A percentile compares a stretch with the other conserved stretches of the same genome.
Evolutionary conservation across 2,888 invertebrate genomes (phyloP).

Genomic region (Cephus pygmeus): DNA sequence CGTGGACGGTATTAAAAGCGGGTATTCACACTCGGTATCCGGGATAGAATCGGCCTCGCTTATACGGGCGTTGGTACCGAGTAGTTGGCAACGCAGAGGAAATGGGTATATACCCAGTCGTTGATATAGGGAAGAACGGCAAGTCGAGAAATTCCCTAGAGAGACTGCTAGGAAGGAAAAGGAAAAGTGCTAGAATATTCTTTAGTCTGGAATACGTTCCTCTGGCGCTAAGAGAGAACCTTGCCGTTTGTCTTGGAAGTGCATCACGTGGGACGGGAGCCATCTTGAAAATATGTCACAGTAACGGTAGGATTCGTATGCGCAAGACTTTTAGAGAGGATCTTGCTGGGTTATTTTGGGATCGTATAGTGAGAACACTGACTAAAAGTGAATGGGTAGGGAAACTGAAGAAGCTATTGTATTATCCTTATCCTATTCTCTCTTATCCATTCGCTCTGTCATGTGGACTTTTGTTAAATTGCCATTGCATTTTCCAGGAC

Average conservation of each 20-base stretch:
- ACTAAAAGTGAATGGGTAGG: background rate
- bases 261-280: background rate
- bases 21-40: background rate
- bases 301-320: background rate
- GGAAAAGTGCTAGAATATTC: background rate
- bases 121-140: background rate
- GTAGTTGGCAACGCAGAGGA: background rate
- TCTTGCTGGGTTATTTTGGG: background rate
- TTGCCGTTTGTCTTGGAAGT: background rate
- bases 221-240: background rate
- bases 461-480: conserved; percentile 26
- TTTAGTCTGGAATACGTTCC: background rate
- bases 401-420: background rate
- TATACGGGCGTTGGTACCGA: background rate
- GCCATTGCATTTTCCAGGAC: conserved; percentile 23
- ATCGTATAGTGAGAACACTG: background rate
- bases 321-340: background rate
- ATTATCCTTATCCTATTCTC: background rate
- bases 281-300: background rate
- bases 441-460: conserved; percentile 13
- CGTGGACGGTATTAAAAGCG: background rate
- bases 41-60: background rate
- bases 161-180: background rate
- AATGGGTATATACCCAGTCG: background rate
- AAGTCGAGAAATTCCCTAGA: background rate